Evolutionary conservation across 1,140 invertebrate genomes (phyloP).

Genomic region (Orchesella cincta): DNA sequence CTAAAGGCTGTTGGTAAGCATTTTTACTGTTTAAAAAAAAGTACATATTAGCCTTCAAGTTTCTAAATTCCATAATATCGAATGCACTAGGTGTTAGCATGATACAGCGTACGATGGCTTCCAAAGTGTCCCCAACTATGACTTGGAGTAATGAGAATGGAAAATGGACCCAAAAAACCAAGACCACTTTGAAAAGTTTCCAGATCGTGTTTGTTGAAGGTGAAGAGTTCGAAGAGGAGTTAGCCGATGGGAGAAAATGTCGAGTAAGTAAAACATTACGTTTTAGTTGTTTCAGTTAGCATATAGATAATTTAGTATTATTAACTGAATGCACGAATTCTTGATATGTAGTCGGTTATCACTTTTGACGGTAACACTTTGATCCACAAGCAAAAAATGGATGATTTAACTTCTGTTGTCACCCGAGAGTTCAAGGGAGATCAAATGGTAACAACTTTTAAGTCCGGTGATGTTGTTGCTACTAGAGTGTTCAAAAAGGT

Average conservation of each 20-base stretch:
- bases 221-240: slow-evolving; percentile 82
- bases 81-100: slow-evolving; percentile 8
- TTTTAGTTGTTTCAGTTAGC: background rate
- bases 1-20: slow-evolving; percentile 26
- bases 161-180: slow-evolving; percentile 64
- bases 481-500: slow-evolving; percentile 30
- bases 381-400: slow-evolving; percentile 34
- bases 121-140: background rate
- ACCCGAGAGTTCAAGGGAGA: slow-evolving; percentile 33
- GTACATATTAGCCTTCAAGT: background rate
- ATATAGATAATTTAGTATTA: background rate
- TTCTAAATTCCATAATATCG: background rate
- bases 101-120: background rate
- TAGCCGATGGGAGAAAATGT: slow-evolving; percentile 79
- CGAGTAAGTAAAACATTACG: slow-evolving; percentile 60
- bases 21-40: background rate
- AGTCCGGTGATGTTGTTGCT: slow-evolving; percentile 28
- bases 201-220: slow-evolving; percentile 72
- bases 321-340: background rate
- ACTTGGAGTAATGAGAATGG: slow-evolving; percentile 52
- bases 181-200: slow-evolving; percentile 80
- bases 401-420: background rate
- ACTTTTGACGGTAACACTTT: slow-evolving; percentile 35
- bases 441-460: slow-evolving; percentile 33
- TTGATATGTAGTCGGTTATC: slow-evolving; percentile 26